These are phyloP conservation scores for Hypotaenidia okinawae DNA, from an alignment of 2,797 vertebrate genomes.

Conservation along the genomic window DNA sequence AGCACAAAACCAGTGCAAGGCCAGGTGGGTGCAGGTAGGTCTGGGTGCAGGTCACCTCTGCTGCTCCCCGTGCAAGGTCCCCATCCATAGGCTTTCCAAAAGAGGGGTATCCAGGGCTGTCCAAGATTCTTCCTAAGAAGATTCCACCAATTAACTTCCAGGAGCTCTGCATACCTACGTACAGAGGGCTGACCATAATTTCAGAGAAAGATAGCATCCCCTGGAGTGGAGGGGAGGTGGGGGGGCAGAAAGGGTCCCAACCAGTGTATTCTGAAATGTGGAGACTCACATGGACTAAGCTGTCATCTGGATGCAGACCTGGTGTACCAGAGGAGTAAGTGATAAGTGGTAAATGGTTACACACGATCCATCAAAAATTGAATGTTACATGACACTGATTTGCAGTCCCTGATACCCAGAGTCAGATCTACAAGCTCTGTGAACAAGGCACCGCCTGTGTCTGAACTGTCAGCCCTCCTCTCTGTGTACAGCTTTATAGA, in stretches of 20 bases:
- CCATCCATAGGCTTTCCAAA: background rate
- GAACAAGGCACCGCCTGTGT: background rate
- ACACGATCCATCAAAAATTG: background rate
- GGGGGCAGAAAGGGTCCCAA: background rate
- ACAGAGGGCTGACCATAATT: background rate
- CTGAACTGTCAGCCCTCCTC: background rate
- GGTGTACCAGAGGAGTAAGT: background rate
- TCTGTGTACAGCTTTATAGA: background rate
- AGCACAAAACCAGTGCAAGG: background rate
- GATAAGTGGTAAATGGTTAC: background rate
- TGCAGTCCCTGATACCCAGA: background rate
- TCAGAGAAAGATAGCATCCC: background rate
- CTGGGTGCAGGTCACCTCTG: fast-evolving
- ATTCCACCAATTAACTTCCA: background rate
- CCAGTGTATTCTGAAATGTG: background rate
- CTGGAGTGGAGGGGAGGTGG: too few species aligned
- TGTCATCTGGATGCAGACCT: background rate
- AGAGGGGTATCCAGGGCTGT: background rate
- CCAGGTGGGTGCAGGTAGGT: background rate
- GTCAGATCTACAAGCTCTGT: background rate
- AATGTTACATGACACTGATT: fast-evolving
- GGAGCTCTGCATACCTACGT: background rate
- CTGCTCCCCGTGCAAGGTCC: background rate
- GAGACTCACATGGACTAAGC: background rate
- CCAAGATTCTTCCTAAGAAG: background rate